A percentile compares a stretch with the other conserved stretches of the same genome.
Evolutionary conservation across 2,113 vertebrate species (phyloP).

Genomic region (Hyla sarda): DNA sequence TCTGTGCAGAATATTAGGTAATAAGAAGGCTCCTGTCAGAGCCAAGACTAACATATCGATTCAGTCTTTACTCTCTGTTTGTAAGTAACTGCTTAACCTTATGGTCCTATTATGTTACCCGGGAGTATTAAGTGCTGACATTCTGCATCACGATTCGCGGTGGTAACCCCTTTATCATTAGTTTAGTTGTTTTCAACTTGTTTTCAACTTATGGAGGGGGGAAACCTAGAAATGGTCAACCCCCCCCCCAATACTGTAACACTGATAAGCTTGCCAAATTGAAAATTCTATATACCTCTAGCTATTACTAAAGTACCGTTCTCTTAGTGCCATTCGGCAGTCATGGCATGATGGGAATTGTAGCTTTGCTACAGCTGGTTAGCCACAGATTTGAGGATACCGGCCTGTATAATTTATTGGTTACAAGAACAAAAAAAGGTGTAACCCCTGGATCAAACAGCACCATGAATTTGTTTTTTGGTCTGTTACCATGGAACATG

Average conservation of each 20-base stretch:
- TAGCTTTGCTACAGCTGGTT: too few species aligned
- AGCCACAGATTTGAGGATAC: too few species aligned
- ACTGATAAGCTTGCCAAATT: too few species aligned
- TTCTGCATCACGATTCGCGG: not conserved
- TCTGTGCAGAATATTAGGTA: constrained; percentile 21
- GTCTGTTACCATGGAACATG: not conserved
- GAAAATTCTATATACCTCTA: too few species aligned
- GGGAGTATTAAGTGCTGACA: not conserved
- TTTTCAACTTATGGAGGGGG: not conserved
- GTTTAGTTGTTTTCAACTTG: not conserved
- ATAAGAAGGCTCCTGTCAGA: constrained; percentile 5
- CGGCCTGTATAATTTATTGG: too few species aligned
- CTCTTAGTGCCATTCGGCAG: too few species aligned
- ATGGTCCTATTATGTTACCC: not conserved
- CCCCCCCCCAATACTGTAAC: too few species aligned
- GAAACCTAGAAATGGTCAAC: too few species aligned
- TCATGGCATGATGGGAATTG: too few species aligned
- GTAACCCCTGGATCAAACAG: not conserved
- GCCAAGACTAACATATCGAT: constrained; percentile 40
- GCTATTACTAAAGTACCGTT: too few species aligned
- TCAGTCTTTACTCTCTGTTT: not conserved
- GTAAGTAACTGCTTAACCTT: not conserved
- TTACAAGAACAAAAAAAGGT: not conserved
- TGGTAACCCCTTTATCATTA: not conserved
- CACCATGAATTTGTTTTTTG: not conserved